Conservation (phyloP, 2,113 vertebrate species). For the Edolisoma coerulescens region DNA sequence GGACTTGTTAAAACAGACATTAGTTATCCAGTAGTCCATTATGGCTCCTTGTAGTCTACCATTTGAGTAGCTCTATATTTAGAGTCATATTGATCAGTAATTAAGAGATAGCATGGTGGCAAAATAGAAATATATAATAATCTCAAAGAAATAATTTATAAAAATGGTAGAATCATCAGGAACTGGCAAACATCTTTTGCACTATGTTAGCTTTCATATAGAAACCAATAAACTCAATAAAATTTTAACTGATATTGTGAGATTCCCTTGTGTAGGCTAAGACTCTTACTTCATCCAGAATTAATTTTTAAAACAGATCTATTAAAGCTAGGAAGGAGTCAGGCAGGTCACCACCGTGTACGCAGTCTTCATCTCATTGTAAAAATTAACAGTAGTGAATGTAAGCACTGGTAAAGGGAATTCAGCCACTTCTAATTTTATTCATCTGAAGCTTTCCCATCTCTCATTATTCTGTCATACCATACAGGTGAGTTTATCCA, state of each 20-base stretch:
- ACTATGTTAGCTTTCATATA: neutral
- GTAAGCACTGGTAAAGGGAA: neutral
- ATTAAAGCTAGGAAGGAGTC: neutral
- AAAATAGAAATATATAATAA: constrained; percentile 45
- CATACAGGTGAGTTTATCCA: neutral
- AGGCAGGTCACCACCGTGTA: neutral
- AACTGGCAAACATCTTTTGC: neutral
- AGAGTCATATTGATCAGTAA: constrained; percentile 71
- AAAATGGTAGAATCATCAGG: constrained; percentile 10
- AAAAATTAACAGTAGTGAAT: neutral
- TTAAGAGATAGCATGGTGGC: constrained; percentile 47
- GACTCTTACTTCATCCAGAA: constrained; percentile 7
- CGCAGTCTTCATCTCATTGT: neutral
- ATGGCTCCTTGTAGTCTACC: constrained; percentile 77
- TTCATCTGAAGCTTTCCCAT: neutral
- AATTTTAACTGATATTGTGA: constrained; percentile 1
- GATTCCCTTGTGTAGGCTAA: neutral
- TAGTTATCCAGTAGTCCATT: constrained; percentile 74
- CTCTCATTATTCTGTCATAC: neutral
- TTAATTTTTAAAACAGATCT: constrained; percentile 51
- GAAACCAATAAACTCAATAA: constrained; percentile 14
- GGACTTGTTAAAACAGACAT: constrained; percentile 76
- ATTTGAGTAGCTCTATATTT: constrained; percentile 73
- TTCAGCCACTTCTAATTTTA: neutral
- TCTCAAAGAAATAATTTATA: constrained; percentile 29